phyloP scores from a whole-genome alignment of 92 coral and sea anemone species.

The Palythoa caribaeorum region DNA sequence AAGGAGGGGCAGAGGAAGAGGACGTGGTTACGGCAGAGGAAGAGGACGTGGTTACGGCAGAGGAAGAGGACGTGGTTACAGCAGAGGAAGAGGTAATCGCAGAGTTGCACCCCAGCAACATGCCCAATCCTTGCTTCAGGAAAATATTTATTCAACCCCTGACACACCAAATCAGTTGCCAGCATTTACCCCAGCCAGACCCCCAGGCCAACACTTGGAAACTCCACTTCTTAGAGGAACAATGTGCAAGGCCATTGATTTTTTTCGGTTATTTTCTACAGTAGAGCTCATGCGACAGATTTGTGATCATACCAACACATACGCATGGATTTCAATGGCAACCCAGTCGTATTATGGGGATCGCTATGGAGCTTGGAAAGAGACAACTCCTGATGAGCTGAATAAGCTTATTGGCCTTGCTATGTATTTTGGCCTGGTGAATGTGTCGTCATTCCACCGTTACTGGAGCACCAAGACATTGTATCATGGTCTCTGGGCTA shows the following conservation, averaged over 20 bases:
- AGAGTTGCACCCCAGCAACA: neutral
- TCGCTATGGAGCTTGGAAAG: conserved; percentile 10
- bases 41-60: neutral
- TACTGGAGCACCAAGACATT: conserved; percentile 9
- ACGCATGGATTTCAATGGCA: neutral
- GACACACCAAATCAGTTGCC: conserved; percentile 22
- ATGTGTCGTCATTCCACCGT: neutral
- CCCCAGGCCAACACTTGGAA: conserved; percentile 28
- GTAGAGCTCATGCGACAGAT: conserved; percentile 5
- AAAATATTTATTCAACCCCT: conserved; percentile 5
- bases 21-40: neutral
- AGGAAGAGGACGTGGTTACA: conserved; percentile 2
- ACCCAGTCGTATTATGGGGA: conserved; percentile 1
- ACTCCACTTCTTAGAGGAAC: neutral
- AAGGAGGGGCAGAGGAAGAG: conserved; percentile 1
- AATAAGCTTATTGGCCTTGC: conserved; percentile 17
- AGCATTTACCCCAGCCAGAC: conserved; percentile 27
- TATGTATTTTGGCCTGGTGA: neutral
- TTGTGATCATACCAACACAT: conserved; percentile 9
- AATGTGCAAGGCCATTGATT: conserved; percentile 24
- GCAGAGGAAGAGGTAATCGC: conserved; percentile 6
- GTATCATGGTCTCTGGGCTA: conserved; percentile 13
- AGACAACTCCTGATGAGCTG: conserved; percentile 17
- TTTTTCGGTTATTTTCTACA: conserved; percentile 33
- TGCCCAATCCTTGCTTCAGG: neutral